Evolutionary conservation across 2,888 invertebrate species (phyloP), one percentile per base, ranked within the genome.

Genomic region (Paralinhomoeus sp.): DNA sequence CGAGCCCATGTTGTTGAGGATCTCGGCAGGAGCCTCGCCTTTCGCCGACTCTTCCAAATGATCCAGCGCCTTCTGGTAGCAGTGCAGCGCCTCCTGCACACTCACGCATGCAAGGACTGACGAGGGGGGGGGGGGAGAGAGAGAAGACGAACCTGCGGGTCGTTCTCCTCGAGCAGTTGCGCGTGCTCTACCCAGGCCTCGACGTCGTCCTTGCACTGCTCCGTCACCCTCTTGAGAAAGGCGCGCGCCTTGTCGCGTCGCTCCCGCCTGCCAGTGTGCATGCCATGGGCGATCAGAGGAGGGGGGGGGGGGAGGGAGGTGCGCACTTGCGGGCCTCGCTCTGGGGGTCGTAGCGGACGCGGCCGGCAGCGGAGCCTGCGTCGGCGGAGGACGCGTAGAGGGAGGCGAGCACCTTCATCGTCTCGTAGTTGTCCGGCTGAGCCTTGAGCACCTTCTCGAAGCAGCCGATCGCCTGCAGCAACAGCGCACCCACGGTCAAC

Each of bases 151-250:
- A 56, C 64, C 58, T 73, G 72, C 45, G 84, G 71, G 69, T 97
- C 93, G 53, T 79, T 79, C 60, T 89, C 84, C 62, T 97, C 93
- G 49, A 93, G 71, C 62, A 97, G 87, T 69, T 97, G 93, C 0
- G 97, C 97, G 50, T 93, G 67, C 63, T 99, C 93, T 53, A 99
- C 91, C 91, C 91, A 93, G 0, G 91, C 93, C 64, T 97, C 97
- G 2, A 93, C 83, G 64, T 99, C 97, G 54, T 97, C 91, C 0
- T 91, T 87, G 63, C 83, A 85, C 65, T 35, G 35, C 35, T 7
- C 17, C 0, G 91, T 87, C 17, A 71, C 71, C 67, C 91, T 93
- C 61, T 83, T 80, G 42, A 97, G 69, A 64, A 87, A 84, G 55
- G 80, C 80, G 62, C 63, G 79, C 0, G 91, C 91, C 50, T 83